Base-by-base conservation (phyloP, 92 coral and sea anemone genomes). In the Porites cylindrica region DNA sequence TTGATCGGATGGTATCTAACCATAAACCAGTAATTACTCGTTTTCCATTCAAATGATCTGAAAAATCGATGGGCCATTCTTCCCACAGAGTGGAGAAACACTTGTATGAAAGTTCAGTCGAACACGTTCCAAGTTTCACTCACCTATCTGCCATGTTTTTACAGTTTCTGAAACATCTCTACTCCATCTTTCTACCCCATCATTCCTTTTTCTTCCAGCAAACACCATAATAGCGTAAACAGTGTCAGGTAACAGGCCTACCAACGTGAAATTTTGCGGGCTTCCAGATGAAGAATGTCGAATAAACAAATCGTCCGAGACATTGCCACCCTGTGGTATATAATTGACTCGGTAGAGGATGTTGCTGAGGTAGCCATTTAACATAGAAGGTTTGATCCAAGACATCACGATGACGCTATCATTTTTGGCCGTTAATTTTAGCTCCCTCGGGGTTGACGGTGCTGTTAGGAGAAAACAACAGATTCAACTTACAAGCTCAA, bases 91-190 rank as follows among this genome's bases (percentile, higher is more conserved):
- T 38, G 17, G 63, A 59, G 14, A 59, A 11, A 11, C 63, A 11
- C 13, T 11, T 8, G 14, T 2, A 17, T 59, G 63, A 59, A 59
- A 8, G 76, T 26, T 19, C 2, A 47, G 21, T 11, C 7, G 58
- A 8, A 43, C 23, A 53, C 53, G 21, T 16, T n/a, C 12, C n/a
- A 0, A 59, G 13, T 59, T 6, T 3, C 13, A 21, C 88, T 85
- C 51, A 96, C 99, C 98, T 79, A 93, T 20, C 81, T 95, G 99
- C 69, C 88, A 85, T 11, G 98, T 96, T 58, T 71, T 85, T 8
- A 81, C 77, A 24, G 78, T 58, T 61, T 82, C 12, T 72, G 85
- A 69, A n/a, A 70, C 88, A 56, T 51, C 88, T 17, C n/a, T 85
- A 75, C 99, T 96, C 94, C 88, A 83, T 5, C 89, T 75, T 70